phyloP scores from a whole-genome alignment of 2,888 invertebrate genomes.

The Scaeva pyrastri region DNA sequence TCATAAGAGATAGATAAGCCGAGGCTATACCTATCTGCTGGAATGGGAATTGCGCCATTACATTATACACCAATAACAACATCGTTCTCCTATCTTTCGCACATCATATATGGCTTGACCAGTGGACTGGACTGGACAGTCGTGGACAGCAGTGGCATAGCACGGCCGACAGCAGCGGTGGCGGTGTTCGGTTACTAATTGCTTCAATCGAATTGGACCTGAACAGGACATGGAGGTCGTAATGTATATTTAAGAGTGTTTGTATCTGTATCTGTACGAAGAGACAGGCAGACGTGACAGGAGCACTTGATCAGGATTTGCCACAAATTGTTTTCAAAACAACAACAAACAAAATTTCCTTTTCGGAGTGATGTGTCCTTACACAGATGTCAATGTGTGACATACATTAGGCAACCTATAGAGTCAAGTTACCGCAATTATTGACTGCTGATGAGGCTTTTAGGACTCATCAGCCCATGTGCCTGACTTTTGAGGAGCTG shows the following conservation, averaged over 20 bases:
- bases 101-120: conserved; percentile 18
- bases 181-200: conserved; percentile 69
- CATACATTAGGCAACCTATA: conserved; percentile 40
- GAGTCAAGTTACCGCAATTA: conserved; percentile 55
- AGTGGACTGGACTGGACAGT: neutral
- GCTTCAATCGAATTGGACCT: conserved; percentile 47
- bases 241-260: neutral
- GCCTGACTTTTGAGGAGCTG: neutral
- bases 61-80: conserved; percentile 61
- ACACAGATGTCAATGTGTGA: conserved; percentile 4
- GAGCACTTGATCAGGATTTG: conserved; percentile 44
- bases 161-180: neutral
- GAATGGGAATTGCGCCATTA: conserved; percentile 68
- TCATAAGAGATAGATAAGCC: conserved; percentile 52
- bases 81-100: conserved; percentile 49
- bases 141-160: neutral
- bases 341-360: conserved; percentile 3
- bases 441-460: conserved; percentile 39
- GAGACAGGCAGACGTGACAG: conserved; percentile 20
- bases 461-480: conserved; percentile 21
- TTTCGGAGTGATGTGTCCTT: conserved; percentile 33
- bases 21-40: conserved; percentile 25
- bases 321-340: conserved; percentile 31
- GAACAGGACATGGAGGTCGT: conserved; percentile 20
- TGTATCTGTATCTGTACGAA: neutral